phyloP scores from a whole-genome alignment of 2,113 vertebrate genomes.

The Centropus bengalensis region DNA sequence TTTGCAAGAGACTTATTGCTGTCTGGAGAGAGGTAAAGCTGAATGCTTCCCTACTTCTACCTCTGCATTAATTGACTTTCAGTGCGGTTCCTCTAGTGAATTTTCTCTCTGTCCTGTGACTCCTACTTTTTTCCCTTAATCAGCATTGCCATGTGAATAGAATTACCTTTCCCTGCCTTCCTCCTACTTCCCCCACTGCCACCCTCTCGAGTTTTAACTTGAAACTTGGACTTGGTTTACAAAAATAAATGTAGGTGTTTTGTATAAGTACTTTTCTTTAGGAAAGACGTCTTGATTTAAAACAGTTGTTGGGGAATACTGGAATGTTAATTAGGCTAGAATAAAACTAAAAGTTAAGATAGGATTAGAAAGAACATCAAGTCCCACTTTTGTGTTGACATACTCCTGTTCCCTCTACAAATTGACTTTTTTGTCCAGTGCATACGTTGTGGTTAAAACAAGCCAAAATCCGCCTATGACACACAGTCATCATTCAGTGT shows the following conservation, averaged over 20 bases:
- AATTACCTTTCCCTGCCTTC: background rate
- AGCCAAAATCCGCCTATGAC: background rate
- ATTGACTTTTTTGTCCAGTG: background rate
- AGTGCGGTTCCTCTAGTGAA: constrained; percentile 1
- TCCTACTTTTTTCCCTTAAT: background rate
- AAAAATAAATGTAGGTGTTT: background rate
- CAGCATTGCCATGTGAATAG: background rate
- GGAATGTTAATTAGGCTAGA: background rate
- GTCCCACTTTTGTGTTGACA: background rate
- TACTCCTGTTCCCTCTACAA: background rate
- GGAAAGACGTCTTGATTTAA: background rate
- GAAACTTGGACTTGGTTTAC: background rate
- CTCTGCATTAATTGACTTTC: constrained; percentile 33
- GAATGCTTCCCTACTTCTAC: constrained; percentile 25
- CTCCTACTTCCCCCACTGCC: background rate
- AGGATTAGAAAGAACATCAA: background rate
- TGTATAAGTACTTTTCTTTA: background rate
- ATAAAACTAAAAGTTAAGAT: background rate
- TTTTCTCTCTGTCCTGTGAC: background rate
- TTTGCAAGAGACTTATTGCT: constrained; percentile 58
- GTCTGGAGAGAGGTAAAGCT: constrained; percentile 46
- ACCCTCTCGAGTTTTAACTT: background rate
- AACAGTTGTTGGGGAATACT: background rate
- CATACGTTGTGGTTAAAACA: background rate
- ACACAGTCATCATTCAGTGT: background rate